A percentile compares a stretch with the other conserved stretches of the same genome.
These are phyloP conservation scores for Orius insidiosus DNA, from an alignment of 1,140 invertebrate species.

Conservation along the genomic window DNA sequence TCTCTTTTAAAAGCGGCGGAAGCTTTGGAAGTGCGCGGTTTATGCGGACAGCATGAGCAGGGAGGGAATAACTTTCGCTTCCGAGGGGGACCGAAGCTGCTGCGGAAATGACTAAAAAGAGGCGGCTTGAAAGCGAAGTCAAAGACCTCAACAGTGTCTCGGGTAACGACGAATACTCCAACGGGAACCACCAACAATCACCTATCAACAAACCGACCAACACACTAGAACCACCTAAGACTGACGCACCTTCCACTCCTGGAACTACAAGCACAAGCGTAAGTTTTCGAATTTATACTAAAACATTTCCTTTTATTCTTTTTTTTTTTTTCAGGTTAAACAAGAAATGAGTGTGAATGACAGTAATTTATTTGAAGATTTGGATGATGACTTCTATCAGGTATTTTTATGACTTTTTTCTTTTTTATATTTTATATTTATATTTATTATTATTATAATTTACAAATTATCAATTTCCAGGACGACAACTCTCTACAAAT, in stretches of 20 bases:
- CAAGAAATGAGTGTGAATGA: constrained; percentile 14
- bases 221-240: background rate
- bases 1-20: constrained; percentile 63
- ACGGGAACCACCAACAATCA: too few relatives aligned
- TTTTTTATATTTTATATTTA: too few relatives aligned
- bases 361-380: constrained; percentile 15
- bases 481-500: constrained; percentile 17
- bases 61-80: constrained; percentile 12
- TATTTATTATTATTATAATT: too few relatives aligned
- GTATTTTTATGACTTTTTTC: too few relatives aligned
- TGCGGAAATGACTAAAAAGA: constrained; percentile 10
- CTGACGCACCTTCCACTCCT: constrained; percentile 2
- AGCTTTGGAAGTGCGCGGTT: constrained; percentile 60
- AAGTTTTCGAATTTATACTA: too few relatives aligned
- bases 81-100: constrained; percentile 12
- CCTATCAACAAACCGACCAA: too few relatives aligned
- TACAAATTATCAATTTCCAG: too few relatives aligned
- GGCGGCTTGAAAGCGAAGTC: constrained; percentile 10
- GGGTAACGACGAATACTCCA: background rate
- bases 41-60: constrained; percentile 14
- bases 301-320: background rate
- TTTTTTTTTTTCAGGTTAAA: constrained; percentile 15
- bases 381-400: constrained; percentile 17
- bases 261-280: constrained; percentile 1
- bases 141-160: constrained; percentile 7